Evolutionary conservation across 2,888 invertebrate genomes (phyloP).

Genomic region (Bruchidius siliquastri): DNA sequence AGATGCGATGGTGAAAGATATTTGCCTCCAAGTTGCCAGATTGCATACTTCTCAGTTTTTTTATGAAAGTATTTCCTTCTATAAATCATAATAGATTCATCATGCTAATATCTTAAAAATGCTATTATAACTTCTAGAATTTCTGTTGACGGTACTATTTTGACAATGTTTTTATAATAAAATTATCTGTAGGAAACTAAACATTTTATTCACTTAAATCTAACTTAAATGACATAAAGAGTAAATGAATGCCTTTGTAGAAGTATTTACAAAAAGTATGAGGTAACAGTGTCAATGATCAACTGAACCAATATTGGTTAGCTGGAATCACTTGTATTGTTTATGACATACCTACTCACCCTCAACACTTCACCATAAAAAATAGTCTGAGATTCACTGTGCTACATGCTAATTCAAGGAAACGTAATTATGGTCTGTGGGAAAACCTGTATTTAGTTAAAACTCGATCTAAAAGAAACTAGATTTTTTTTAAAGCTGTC

Average conservation of each 20-base stretch:
- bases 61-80: too few relatives aligned
- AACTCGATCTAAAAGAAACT: too few relatives aligned
- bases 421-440: not conserved
- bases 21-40: too few relatives aligned
- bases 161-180: too few relatives aligned
- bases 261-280: not conserved
- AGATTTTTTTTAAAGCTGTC: too few relatives aligned
- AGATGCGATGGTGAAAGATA: too few relatives aligned
- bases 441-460: too few relatives aligned
- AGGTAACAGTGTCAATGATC: not conserved
- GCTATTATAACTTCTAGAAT: too few relatives aligned
- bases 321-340: not conserved
- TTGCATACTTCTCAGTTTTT: too few relatives aligned
- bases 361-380: not conserved
- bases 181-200: not conserved
- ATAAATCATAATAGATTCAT: too few relatives aligned
- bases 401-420: not conserved
- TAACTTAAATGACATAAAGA: not conserved
- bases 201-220: not conserved
- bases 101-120: too few relatives aligned
- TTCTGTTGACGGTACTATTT: too few relatives aligned
- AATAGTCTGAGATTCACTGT: not conserved
- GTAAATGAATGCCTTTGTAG: not conserved
- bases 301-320: not conserved
- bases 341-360: not conserved